phyloP scores from a whole-genome alignment of 2,888 invertebrate species.

The Cephonodes hylas region DNA sequence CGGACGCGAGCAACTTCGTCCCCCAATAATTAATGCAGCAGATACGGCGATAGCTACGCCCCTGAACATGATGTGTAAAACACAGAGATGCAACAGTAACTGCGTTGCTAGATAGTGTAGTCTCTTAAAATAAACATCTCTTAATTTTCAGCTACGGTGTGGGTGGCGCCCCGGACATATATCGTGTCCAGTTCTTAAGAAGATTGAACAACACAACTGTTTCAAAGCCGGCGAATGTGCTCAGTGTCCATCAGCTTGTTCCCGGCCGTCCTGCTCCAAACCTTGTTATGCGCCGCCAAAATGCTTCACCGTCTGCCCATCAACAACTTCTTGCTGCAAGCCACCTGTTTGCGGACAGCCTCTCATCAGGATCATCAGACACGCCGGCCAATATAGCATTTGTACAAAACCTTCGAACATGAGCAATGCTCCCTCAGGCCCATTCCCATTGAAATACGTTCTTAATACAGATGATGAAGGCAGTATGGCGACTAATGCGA shows the following conservation, averaged over 20 bases:
- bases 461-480: constrained; percentile 49
- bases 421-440: constrained; percentile 65
- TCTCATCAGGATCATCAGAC: constrained; percentile 61
- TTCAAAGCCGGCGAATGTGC: constrained; percentile 47
- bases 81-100: no score
- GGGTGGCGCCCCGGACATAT: constrained; percentile 78
- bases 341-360: constrained; percentile 43
- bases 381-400: constrained; percentile 66
- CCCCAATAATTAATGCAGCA: no score
- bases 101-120: no score
- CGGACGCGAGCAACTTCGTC: no score
- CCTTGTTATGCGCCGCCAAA: constrained; percentile 46
- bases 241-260: constrained; percentile 43
- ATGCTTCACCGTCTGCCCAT: constrained; percentile 46
- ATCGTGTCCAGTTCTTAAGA: constrained; percentile 63
- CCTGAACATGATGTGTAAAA: no score
- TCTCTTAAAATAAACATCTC: background rate
- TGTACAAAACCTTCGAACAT: constrained; percentile 66
- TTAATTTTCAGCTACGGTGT: constrained; percentile 57
- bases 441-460: constrained; percentile 69
- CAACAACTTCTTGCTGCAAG: constrained; percentile 46
- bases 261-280: constrained; percentile 42
- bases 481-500: constrained; percentile 27
- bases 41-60: no score
- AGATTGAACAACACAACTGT: constrained; percentile 65